These are phyloP conservation scores for Dinothrombium tinctorium DNA, from an alignment of 1,140 invertebrate species.

Conservation along the genomic window DNA sequence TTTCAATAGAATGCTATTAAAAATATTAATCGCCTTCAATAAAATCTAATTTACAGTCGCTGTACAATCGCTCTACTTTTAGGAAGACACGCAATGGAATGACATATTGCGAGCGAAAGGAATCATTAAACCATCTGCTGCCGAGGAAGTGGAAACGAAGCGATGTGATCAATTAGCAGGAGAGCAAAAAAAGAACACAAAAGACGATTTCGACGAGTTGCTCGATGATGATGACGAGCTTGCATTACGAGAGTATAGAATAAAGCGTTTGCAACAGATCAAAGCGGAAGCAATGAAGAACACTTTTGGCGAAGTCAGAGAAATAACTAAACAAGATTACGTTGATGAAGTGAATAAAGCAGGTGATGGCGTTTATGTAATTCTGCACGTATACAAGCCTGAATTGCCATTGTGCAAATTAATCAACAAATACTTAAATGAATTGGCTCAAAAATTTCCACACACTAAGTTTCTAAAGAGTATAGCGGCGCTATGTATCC, in stretches of 20 bases:
- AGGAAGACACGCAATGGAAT: too few species aligned
- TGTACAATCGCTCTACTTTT: too few species aligned
- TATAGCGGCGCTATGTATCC: slow-evolving; percentile 76
- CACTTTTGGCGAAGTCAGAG: slow-evolving; percentile 55
- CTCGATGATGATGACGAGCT: slow-evolving; percentile 80
- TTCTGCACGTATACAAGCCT: slow-evolving; percentile 84
- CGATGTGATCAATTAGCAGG: not conserved
- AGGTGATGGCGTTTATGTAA: slow-evolving; percentile 44
- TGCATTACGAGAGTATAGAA: slow-evolving; percentile 47
- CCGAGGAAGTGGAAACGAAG: not conserved
- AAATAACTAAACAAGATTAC: slow-evolving; percentile 81
- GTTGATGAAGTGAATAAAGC: slow-evolving; percentile 36
- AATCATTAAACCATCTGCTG: slow-evolving; percentile 9
- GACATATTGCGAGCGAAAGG: slow-evolving; percentile 18
- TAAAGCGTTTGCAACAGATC: slow-evolving; percentile 65
- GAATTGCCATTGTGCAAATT: slow-evolving; percentile 68
- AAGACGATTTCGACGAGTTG: slow-evolving; percentile 31
- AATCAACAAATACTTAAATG: slow-evolving; percentile 56
- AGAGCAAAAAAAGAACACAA: not conserved
- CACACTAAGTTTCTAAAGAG: slow-evolving; percentile 76
- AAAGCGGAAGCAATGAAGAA: slow-evolving; percentile 40
- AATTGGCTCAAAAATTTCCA: slow-evolving; percentile 56
- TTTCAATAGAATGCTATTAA: too few species aligned
- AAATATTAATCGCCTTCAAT: too few species aligned
- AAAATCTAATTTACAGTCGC: too few species aligned